phyloP scores from a whole-genome alignment of 2,113 vertebrate genomes.

The Pelobates fuscus region DNA sequence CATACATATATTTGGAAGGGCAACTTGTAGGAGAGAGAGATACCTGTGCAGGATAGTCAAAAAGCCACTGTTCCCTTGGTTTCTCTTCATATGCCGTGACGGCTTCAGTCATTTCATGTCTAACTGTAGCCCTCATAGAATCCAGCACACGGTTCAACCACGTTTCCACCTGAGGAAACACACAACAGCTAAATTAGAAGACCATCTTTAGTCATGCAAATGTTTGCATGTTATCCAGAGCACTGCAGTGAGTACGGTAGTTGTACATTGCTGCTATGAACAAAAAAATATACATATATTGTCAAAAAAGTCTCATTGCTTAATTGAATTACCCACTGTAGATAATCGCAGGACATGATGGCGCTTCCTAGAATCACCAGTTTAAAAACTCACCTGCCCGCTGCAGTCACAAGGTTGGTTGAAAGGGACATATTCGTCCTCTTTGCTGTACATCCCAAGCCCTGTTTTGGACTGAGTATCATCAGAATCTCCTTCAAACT shows the following conservation, averaged over 20 bases:
- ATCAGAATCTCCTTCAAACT: constrained; percentile 74
- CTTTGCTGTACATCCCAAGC: constrained; percentile 93
- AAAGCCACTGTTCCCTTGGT: constrained; percentile 89
- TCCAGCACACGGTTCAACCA: constrained; percentile 85
- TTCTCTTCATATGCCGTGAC: constrained; percentile 87
- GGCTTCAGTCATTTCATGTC: constrained; percentile 78
- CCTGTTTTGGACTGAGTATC: constrained; percentile 70
- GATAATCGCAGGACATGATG: neutral
- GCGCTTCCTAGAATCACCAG: too few relatives aligned
- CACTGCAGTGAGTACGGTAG: too few relatives aligned
- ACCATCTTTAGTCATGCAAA: too few relatives aligned
- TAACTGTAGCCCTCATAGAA: constrained; percentile 83
- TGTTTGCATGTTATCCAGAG: too few relatives aligned
- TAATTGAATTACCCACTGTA: too few relatives aligned
- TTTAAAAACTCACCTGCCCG: constrained; percentile 79
- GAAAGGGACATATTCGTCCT: constrained; percentile 89
- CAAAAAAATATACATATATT: too few relatives aligned
- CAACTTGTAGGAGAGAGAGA: neutral
- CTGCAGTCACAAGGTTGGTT: constrained; percentile 84
- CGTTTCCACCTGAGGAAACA: constrained; percentile 78
- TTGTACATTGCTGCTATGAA: too few relatives aligned
- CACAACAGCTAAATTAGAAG: too few relatives aligned
- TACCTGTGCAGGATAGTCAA: constrained; percentile 88
- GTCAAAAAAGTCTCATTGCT: too few relatives aligned
- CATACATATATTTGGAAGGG: neutral